These are phyloP conservation scores for Moxostoma hubbsi DNA, from an alignment of 2,797 vertebrate species.

Conservation along the genomic window DNA sequence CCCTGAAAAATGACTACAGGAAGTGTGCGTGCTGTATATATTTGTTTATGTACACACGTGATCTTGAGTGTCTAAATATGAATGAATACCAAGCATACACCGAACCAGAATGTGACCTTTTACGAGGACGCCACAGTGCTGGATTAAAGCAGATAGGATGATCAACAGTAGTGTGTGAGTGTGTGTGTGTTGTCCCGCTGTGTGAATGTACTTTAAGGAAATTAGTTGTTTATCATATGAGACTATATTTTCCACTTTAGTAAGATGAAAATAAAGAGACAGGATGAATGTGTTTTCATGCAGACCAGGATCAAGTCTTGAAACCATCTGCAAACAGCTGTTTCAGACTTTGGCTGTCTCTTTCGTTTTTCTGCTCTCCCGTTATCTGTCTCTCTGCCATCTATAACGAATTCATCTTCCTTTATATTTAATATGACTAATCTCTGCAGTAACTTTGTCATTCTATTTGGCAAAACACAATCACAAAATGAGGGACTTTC, in stretches of 20 bases:
- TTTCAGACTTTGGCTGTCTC: not conserved
- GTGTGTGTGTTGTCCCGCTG: conserved; percentile 5
- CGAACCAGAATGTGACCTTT: conserved; percentile 42
- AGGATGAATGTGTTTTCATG: conserved; percentile 9
- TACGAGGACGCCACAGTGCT: conserved; percentile 17
- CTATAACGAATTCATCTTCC: not conserved
- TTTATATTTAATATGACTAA: not conserved
- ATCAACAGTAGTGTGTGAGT: conserved; percentile 13
- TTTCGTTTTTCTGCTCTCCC: not conserved
- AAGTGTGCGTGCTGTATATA: not conserved
- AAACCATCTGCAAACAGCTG: not conserved
- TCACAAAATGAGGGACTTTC: conserved; percentile 8
- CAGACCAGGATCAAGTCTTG: not conserved
- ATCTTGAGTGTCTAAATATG: conserved; percentile 23
- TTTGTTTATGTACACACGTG: not conserved
- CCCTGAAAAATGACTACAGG: not conserved
- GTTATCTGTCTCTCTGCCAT: not conserved
- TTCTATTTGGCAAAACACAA: conserved; percentile 6
- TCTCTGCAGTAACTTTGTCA: conserved; percentile 14
- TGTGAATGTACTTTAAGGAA: conserved; percentile 12
- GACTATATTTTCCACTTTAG: no score
- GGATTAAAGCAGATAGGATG: conserved; percentile 20
- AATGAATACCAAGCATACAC: conserved; percentile 15
- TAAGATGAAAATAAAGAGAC: not conserved
- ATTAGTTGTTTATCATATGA: not conserved